Percentiles rank a stretch among this genome's conserved stretches.
Evolutionary conservation across 2,888 invertebrate genomes (phyloP).

Genomic region (Cryptus viduatorius): DNA sequence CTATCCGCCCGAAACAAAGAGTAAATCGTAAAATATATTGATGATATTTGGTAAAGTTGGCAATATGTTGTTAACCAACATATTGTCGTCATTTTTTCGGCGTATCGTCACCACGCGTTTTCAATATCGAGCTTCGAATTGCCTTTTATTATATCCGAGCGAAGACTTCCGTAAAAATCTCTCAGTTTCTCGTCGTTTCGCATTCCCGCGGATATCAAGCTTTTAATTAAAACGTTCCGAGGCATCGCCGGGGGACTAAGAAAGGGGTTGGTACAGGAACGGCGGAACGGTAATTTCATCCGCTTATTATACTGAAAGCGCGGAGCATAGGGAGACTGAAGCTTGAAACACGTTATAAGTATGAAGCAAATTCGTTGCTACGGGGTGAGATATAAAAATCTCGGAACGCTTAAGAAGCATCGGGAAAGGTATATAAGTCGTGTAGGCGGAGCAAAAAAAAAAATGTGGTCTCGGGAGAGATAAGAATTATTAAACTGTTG

Average conservation of each 20-base stretch:
- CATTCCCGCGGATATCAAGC: slow-evolving; percentile 25
- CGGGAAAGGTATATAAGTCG: not conserved
- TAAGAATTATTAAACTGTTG: slow-evolving; percentile 4
- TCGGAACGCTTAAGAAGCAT: slow-evolving; percentile 20
- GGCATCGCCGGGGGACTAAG: not conserved
- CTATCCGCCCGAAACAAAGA: too few species aligned
- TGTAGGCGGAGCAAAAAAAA: not conserved
- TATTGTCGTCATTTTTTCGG: not conserved
- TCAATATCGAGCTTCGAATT: slow-evolving; percentile 5
- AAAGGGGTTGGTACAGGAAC: not conserved
- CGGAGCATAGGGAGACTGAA: too few species aligned
- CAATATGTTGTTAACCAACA: not conserved
- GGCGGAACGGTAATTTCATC: slow-evolving; percentile 36
- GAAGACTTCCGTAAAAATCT: not conserved
- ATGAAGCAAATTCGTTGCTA: slow-evolving; percentile 17
- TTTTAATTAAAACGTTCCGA: slow-evolving; percentile 66
- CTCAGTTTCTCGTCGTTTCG: not conserved
- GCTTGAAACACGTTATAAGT: not conserved
- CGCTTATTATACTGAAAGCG: slow-evolving; percentile 35
- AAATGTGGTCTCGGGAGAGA: not conserved
- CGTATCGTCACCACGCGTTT: not conserved
- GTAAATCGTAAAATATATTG: too few species aligned
- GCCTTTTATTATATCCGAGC: not conserved
- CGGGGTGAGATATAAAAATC: slow-evolving; percentile 16
- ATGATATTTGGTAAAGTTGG: too few species aligned